Evolutionary conservation across 2,888 invertebrate genomes (phyloP).

Genomic region (Leucoptera coffeella): DNA sequence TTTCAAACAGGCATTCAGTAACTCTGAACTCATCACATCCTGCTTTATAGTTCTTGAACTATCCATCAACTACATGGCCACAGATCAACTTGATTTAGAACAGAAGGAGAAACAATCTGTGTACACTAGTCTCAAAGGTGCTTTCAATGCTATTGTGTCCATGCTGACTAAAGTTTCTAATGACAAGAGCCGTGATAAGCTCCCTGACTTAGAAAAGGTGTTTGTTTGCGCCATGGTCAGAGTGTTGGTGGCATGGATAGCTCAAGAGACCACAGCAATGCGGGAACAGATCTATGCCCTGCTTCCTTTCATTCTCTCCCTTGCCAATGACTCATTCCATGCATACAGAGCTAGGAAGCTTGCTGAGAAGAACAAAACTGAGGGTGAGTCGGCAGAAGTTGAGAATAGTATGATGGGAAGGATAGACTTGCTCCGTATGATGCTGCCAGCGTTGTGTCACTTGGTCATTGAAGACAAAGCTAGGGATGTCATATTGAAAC

Average conservation of each 20-base stretch:
- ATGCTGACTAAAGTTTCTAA: constrained; percentile 67
- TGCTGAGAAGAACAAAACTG: constrained; percentile 60
- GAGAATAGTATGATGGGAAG: constrained; percentile 44
- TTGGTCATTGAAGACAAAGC: constrained; percentile 87
- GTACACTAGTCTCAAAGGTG: constrained; percentile 84
- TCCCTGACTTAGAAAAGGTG: constrained; percentile 63
- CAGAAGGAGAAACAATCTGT: constrained; percentile 88
- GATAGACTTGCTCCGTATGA: constrained; percentile 70
- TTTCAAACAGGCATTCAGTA: constrained; percentile 69
- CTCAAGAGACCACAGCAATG: constrained; percentile 86
- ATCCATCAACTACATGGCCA: constrained; percentile 72
- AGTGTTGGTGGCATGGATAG: constrained; percentile 82
- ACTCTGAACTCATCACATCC: constrained; percentile 72
- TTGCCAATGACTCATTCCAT: constrained; percentile 79
- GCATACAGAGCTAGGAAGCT: constrained; percentile 62
- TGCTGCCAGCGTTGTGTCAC: constrained; percentile 86
- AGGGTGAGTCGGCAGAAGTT: constrained; percentile 44
- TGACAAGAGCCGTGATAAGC: constrained; percentile 65
- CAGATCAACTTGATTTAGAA: constrained; percentile 76
- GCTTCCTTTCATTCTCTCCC: constrained; percentile 72
- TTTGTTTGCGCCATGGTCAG: constrained; percentile 82
- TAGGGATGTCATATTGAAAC: constrained; percentile 68
- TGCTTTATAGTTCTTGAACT: constrained; percentile 79
- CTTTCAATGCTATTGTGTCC: constrained; percentile 75
- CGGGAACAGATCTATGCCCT: constrained; percentile 74